Percentiles rank a stretch among this genome's conserved stretches.
Conservation (phyloP, 2,888 invertebrate genomes). For the Willowsia nigromaculata region DNA sequence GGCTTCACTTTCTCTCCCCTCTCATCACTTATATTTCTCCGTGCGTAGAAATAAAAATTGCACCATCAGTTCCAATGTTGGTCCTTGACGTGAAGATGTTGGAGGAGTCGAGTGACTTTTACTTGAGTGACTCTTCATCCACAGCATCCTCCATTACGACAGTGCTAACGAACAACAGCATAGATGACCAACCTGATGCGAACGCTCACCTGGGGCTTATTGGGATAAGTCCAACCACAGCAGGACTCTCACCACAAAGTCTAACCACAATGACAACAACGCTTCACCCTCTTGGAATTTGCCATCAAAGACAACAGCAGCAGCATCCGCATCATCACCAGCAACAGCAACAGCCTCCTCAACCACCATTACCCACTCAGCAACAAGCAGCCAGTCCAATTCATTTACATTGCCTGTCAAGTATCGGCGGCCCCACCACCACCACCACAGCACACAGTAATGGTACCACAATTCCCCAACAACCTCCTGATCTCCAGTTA, state of each 20-base stretch:
- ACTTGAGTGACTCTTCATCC: slow-evolving; percentile 79
- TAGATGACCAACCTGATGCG: slow-evolving; percentile 76
- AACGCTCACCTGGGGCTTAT: slow-evolving; percentile 74
- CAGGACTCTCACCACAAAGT: slow-evolving; percentile 67
- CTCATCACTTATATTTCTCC: slow-evolving; percentile 18
- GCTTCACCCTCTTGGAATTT: slow-evolving; percentile 72
- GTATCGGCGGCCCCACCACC: slow-evolving; percentile 58
- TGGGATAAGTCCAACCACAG: slow-evolving; percentile 66
- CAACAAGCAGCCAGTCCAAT: slow-evolving; percentile 63
- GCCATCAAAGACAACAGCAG: slow-evolving; percentile 68
- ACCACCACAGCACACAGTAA: slow-evolving; percentile 46
- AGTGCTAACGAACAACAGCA: slow-evolving; percentile 73
- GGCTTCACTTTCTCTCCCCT: slow-evolving; percentile 55
- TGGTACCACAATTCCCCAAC: slow-evolving; percentile 51
- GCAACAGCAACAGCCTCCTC: slow-evolving; percentile 44
- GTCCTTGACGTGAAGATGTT: slow-evolving; percentile 76
- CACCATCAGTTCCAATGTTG: slow-evolving; percentile 55
- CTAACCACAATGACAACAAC: slow-evolving; percentile 73
- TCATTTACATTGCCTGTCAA: slow-evolving; percentile 71
- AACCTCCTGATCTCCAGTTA: slow-evolving; percentile 65
- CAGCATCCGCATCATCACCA: slow-evolving; percentile 46
- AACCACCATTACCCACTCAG: slow-evolving; percentile 52
- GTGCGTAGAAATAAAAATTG: slow-evolving; percentile 42
- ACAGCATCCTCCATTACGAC: slow-evolving; percentile 76
- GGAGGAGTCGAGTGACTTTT: slow-evolving; percentile 79